Percentiles rank a stretch among this genome's conserved stretches.
phyloP scores from a whole-genome alignment of 2,888 invertebrate species.

The Hymenopus coronatus region DNA sequence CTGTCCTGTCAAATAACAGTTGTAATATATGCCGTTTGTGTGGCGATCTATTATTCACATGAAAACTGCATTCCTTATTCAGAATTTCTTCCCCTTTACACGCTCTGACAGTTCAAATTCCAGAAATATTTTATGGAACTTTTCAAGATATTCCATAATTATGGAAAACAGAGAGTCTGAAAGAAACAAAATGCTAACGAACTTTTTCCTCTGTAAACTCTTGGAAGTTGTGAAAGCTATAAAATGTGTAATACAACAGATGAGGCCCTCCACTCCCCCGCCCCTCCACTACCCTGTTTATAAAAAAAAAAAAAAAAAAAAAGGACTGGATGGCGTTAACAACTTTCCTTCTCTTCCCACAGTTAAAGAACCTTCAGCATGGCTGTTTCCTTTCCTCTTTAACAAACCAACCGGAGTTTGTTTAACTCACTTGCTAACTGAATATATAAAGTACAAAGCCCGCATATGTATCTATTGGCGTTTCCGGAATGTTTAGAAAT shows the following conservation, averaged over 20 bases:
- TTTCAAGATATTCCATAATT: neutral
- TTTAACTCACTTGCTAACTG: too few species aligned
- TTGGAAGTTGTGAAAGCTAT: neutral
- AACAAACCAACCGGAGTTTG: too few species aligned
- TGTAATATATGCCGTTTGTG: neutral
- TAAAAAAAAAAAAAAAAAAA: too few species aligned
- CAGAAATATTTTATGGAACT: neutral
- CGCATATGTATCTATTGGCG: too few species aligned
- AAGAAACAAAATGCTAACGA: neutral
- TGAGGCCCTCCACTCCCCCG: neutral
- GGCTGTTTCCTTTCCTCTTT: too few species aligned
- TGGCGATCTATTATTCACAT: neutral
- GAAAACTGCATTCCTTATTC: neutral
- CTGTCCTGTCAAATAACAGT: neutral
- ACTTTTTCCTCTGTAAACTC: neutral
- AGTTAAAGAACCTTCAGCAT: neutral
- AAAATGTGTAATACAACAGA: neutral
- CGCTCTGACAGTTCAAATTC: neutral
- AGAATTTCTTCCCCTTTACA: neutral
- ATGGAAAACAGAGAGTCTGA: neutral
- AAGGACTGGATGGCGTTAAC: neutral
- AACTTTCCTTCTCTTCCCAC: neutral
- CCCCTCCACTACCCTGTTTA: neutral
- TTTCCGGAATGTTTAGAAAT: too few species aligned
- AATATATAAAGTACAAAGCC: too few species aligned